Percentiles rank a stretch among this genome's conserved stretches.
phyloP scores from a whole-genome alignment of 2,888 invertebrate genomes.

The Rhabditoides inermis region DNA sequence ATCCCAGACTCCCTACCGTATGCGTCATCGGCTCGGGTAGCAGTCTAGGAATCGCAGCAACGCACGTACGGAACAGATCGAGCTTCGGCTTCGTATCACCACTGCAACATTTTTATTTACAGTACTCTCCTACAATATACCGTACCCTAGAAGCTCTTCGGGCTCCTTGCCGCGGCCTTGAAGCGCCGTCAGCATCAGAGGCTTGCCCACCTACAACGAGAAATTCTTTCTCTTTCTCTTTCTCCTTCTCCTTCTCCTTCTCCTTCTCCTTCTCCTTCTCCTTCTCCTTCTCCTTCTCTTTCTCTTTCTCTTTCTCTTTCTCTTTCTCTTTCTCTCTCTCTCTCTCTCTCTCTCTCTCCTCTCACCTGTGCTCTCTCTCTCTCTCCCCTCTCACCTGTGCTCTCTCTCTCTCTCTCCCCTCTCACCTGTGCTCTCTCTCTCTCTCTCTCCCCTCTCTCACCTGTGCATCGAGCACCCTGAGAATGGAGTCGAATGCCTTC shows the following conservation, averaged over 20 bases:
- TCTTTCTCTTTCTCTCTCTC: background rate
- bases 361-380: background rate
- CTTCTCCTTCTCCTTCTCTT: background rate
- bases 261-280: too few relatives aligned
- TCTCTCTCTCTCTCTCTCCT: background rate
- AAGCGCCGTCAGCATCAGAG: slow-evolving; percentile 87
- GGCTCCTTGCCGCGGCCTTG: slow-evolving; percentile 78
- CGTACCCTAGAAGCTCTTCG: slow-evolving; percentile 53
- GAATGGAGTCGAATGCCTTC: slow-evolving; percentile 86
- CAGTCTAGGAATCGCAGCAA: slow-evolving; percentile 91
- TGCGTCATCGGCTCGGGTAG: slow-evolving; percentile 95
- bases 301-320: background rate
- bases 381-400: background rate
- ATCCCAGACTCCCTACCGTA: slow-evolving; percentile 18
- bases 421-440: background rate
- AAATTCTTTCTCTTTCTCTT: too few relatives aligned
- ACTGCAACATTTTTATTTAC: slow-evolving; percentile 41
- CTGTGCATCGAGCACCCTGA: slow-evolving; percentile 84
- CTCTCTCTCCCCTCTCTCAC: too few relatives aligned
- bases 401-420: background rate
- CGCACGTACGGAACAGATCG: slow-evolving; percentile 92
- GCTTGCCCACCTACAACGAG: slow-evolving; percentile 95
- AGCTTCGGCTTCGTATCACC: slow-evolving; percentile 95
- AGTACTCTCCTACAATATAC: background rate
- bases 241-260: too few relatives aligned